Base-by-base conservation (phyloP, 1,140 invertebrate species). In the Cydia splendana region DNA sequence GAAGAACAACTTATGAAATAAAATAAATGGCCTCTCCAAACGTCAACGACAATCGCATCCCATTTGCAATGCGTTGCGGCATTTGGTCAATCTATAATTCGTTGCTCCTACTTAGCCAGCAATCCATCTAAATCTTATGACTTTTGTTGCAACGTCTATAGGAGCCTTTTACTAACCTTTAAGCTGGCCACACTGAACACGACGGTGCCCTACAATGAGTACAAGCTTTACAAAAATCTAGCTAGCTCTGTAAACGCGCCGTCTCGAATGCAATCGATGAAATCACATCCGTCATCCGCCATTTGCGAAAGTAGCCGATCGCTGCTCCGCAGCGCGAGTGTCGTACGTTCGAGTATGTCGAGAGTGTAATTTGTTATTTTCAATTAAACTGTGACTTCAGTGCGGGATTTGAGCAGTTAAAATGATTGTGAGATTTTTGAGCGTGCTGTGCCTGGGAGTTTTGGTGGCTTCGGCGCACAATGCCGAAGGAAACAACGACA, bases 361-460 rank as follows among this genome's bases (percentile, higher is more conserved):
- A 90, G 88, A 88, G 89, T 89, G 81, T 90, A 90, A 93, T 86
- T 91, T 88, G 85, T 89, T 90, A 87, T 87, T 90, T 87, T 82
- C 82, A 81, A 83, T 84, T 82, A 85, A 90, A 90, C 85, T 90
- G 90, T 93, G 88, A 89, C 90, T 88, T 87, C 81, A 86, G 87
- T 91, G 91, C 78, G 79, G 79, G 83, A 84, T 83, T 87, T 80
- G 81, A 89, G 83, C 84, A 86, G 84, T 88, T 87, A 93, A 88
- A 91, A 93, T 93, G 91, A 93, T 93, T 91, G 90, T 93, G 89
- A 93, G 91, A 88, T 91, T 89, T 85, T 85, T 90, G 83, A 88
- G 83, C 89, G 78, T 92, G 85, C 78, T 93, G 86, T 93, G 86
- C 89, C 83, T 92, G 79, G 91, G 90, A 88, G 85, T 91, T 88